Base-by-base conservation (phyloP, 2,888 invertebrate genomes). In the Rhagonycha fulva region DNA sequence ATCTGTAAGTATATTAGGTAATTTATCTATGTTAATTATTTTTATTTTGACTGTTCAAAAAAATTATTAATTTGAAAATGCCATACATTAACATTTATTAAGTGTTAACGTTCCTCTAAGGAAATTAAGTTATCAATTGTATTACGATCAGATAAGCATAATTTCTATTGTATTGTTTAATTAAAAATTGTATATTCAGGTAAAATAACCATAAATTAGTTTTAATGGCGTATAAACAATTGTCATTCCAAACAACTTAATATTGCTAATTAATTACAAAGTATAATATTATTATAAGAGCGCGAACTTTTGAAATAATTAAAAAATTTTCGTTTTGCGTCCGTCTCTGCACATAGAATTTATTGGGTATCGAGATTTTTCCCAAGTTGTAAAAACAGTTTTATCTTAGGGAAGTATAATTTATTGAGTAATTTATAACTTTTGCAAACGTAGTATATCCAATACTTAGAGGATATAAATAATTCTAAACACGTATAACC, bases 401-500 rank as follows among this genome's bases (percentile, higher is more conserved):
- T 66, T 66, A 66, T 66, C 63, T 66, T 66, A 24, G 26, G 24
- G 24, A 66, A 66, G 63, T 66, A 66, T 66, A 66, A 66, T 66
- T 66, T 66, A 66, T 66, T 66, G 19, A n/a, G 63, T 66, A 66
- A 66, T 66, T 66, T 66, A 66, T 66, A 24, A 66, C 26, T 66
- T 32, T 28, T 62, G 30, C 68, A 30, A 47, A 69, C 19, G 11
- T 47, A 68, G 14, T 74, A 70, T 32, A 62, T 61, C 68, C 69
- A 62, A 62, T 72, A 72, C 14, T 72, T 72, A 73, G 24, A 24
- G 26, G 66, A 69, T 72, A 78, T 80, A 80, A 80, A 80, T 71
- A 78, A 80, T 80, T 80, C 78, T 68, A 74, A 78, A 74, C 81
- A 81, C 81, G 81, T 78, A 79, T 79, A 68, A 71, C 63, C 23